Conservation (phyloP, 2,113 vertebrate species). For the Jaculus jaculus region DNA sequence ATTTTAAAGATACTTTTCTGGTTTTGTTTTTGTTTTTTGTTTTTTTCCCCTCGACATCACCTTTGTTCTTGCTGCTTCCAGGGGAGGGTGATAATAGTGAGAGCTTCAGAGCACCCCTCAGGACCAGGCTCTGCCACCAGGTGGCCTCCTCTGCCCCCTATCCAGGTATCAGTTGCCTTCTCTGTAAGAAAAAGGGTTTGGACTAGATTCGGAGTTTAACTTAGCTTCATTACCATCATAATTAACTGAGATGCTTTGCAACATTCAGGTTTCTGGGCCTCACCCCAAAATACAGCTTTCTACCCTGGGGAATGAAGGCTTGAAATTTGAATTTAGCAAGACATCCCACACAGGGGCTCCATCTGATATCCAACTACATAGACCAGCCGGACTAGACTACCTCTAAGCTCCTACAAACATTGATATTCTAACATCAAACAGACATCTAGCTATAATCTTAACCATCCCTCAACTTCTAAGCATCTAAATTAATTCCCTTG, state of each 20-base stretch:
- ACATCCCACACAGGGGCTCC: background rate
- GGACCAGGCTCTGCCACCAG: background rate
- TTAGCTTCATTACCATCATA: background rate
- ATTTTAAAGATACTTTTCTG: background rate
- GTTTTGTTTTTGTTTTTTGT: no score
- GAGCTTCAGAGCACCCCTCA: background rate
- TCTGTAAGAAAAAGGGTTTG: background rate
- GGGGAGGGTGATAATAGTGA: background rate
- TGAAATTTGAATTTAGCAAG: background rate
- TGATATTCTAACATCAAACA: no score
- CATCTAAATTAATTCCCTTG: conserved; percentile 21
- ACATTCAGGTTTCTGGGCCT: background rate
- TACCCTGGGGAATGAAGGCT: background rate
- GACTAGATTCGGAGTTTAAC: background rate
- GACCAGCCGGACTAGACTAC: background rate
- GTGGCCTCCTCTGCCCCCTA: background rate
- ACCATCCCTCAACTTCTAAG: conserved; percentile 24
- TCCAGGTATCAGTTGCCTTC: background rate
- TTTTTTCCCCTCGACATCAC: background rate
- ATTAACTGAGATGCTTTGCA: background rate
- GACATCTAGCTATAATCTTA: background rate
- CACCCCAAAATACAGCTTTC: background rate
- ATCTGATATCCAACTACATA: background rate
- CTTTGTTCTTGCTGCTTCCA: background rate
- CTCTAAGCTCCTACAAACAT: background rate